Evolutionary conservation across 2,113 vertebrate species (phyloP).

Genomic region (Gobio gobio): DNA sequence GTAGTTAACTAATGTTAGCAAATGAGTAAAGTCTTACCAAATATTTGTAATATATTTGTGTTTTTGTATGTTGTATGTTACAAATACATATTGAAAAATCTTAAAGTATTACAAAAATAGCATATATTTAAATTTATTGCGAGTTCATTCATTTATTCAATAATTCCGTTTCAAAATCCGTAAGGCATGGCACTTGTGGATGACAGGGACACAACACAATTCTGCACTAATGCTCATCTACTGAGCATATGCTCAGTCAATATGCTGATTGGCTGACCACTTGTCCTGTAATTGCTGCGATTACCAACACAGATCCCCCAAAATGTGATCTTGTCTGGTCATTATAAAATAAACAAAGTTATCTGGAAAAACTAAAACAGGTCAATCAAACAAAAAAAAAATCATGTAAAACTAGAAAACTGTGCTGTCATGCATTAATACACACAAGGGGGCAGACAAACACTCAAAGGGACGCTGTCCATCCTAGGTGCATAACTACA

Average conservation of each 20-base stretch:
- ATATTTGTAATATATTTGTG: no score
- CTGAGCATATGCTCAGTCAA: slow-evolving; percentile 62
- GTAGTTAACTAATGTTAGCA: no score
- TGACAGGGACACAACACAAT: slow-evolving; percentile 4
- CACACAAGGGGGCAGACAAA: not conserved
- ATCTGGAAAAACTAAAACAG: not conserved
- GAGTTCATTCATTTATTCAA: no score
- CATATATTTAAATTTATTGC: no score
- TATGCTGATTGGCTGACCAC: slow-evolving; percentile 22
- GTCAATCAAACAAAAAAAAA: not conserved
- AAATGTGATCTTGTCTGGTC: not conserved
- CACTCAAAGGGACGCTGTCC: not conserved
- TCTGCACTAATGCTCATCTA: slow-evolving; percentile 62
- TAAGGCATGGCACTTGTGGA: not conserved
- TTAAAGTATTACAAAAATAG: no score
- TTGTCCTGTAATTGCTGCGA: not conserved
- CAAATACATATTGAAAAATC: no score
- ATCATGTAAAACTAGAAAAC: not conserved
- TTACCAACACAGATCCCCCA: not conserved
- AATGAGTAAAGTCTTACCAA: no score
- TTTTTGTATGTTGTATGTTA: no score
- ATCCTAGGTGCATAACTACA: not conserved
- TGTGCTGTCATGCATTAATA: not conserved
- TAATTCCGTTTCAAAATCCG: not conserved
- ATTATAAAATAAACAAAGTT: slow-evolving; percentile 1